Percentiles rank a stretch among this genome's conserved stretches.
phyloP scores from a whole-genome alignment of 2,113 vertebrate species.

The Eonycteris spelaea region DNA sequence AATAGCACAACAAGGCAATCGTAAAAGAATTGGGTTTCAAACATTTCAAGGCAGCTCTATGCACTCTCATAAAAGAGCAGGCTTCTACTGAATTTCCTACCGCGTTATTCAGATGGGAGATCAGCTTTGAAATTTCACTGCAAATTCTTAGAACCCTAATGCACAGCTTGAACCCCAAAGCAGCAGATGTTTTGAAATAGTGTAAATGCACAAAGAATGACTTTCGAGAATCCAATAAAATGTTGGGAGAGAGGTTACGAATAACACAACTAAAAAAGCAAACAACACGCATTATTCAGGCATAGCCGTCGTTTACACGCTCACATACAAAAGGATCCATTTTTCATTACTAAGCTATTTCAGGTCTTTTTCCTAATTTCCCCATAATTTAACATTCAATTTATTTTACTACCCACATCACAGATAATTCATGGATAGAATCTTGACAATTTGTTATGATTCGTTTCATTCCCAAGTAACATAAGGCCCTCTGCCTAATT shows the following conservation, averaged over 20 bases:
- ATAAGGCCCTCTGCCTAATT: slow-evolving; percentile 63
- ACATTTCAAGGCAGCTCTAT: neutral
- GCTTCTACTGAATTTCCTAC: neutral
- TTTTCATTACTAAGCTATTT: slow-evolving; percentile 20
- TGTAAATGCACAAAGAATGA: slow-evolving; percentile 48
- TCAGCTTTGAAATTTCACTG: slow-evolving; percentile 56
- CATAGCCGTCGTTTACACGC: fast-evolving
- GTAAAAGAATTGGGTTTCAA: neutral
- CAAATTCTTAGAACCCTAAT: slow-evolving; percentile 62
- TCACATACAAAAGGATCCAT: neutral
- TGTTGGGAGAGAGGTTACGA: neutral
- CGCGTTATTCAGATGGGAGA: neutral
- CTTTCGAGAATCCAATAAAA: slow-evolving; percentile 56
- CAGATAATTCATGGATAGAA: slow-evolving; percentile 61
- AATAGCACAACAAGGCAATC: slow-evolving; percentile 1
- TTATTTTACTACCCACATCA: slow-evolving; percentile 68
- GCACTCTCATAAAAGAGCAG: slow-evolving; percentile 38
- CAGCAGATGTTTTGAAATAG: slow-evolving; percentile 69
- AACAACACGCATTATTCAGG: neutral
- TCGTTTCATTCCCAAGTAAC: slow-evolving; percentile 69
- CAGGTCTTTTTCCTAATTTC: slow-evolving; percentile 53
- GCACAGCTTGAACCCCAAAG: slow-evolving; percentile 70
- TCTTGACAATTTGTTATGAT: slow-evolving; percentile 71
- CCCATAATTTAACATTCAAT: slow-evolving; percentile 73
- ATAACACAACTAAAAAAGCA: neutral